Base-by-base conservation (phyloP, 1,140 invertebrate species). In the Leguminivora glycinivorella region DNA sequence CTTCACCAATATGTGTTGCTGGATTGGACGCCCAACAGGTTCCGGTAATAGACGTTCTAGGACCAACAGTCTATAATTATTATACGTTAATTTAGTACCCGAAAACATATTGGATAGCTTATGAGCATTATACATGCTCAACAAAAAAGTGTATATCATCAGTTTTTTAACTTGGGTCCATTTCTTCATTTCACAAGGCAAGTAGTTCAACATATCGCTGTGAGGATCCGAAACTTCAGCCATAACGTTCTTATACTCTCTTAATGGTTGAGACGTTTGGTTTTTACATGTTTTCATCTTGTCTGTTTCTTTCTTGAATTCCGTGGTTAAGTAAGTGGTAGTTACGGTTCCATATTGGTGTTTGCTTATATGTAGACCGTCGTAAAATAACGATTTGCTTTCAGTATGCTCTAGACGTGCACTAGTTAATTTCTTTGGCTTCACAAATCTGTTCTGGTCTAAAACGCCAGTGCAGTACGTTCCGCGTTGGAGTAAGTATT, bases 11-110 rank as follows among this genome's bases (percentile, higher is more conserved):
- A 0, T 58, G 22, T 58, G 56, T 24, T 25, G 14, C 25, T 29
- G 26, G 19, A 2, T 17, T 12, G 10, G 19, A 12, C 19, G 10
- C 0, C 0, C 5, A 17, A n/a, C n/a, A 5, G 40, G 9, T 4
- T 3, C 52, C 25, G 56, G 56, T 26, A 58, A 26, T 4, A 58
- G 24, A 58, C 29, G 56, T 58, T 58, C 56, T 29, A 58, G 22
- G 24, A 58, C 14, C 56, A 26, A 14, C 9, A 58, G 25, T 58
- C 56, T 58, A 29, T 29, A 58, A 26, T 26, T n/a, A 17, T 58
- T 17, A 9, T 17, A 52, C 17, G 7, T 52, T n/a, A 22, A n/a
- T 52, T 22, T 19, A 6, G 17, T 22, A 19, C 47, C 17, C 10
- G 56, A 58, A 58, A 26, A 26, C 10, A 58, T 12, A n/a, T 26